phyloP scores from a whole-genome alignment of 2,113 vertebrate species.

The Connochaetes taurinus region DNA sequence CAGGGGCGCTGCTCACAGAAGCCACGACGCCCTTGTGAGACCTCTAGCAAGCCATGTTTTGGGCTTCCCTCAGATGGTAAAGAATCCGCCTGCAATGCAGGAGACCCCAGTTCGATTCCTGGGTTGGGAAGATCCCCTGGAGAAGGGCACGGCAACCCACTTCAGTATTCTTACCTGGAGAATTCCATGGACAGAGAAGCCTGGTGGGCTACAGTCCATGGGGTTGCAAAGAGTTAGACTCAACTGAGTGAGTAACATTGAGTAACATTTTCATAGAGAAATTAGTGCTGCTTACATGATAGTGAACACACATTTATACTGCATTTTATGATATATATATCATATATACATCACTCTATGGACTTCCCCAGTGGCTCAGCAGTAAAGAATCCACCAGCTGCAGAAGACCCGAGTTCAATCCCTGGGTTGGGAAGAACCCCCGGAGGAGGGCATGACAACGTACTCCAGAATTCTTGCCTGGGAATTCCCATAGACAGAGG shows the following conservation, averaged over 20 bases:
- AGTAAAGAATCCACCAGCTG: neutral
- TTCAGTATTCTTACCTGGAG: neutral
- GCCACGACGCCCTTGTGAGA: neutral
- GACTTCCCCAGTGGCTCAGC: neutral
- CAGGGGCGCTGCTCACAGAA: neutral
- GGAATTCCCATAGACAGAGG: neutral
- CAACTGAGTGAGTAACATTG: neutral
- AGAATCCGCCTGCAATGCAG: neutral
- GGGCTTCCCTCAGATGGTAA: neutral
- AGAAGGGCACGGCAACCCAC: neutral
- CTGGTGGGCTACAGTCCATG: neutral
- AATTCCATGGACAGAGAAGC: neutral
- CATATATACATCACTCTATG: no score
- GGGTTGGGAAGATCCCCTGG: neutral
- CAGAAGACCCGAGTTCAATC: neutral
- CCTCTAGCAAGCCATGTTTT: neutral
- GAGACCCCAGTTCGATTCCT: rapidly evolving
- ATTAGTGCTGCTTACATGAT: no score
- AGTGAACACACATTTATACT: no score
- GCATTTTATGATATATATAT: no score
- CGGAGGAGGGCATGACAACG: neutral
- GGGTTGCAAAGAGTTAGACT: neutral
- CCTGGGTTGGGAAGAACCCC: neutral
- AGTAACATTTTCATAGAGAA: neutral
- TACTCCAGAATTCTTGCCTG: neutral